A percentile compares a stretch with the other conserved stretches of the same genome.
Conservation (phyloP, 1,140 invertebrate genomes). For the Drosophila subobscura region DNA sequence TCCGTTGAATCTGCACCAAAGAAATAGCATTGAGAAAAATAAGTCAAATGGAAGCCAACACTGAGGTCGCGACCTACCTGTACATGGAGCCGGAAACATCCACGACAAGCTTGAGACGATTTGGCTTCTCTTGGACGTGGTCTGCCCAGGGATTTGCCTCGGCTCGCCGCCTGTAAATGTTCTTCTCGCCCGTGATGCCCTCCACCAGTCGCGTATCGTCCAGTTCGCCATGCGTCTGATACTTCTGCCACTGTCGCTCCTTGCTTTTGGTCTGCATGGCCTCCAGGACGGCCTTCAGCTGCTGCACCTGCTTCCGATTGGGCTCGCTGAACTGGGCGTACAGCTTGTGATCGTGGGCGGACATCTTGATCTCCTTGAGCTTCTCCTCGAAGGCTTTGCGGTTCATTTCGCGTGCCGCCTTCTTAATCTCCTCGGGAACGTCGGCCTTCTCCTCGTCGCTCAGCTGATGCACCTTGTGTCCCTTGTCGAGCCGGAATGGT, state of each 20-base stretch:
- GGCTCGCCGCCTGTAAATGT: conserved; percentile 92
- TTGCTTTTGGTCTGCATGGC: conserved; percentile 95
- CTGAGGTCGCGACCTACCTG: conserved; percentile 84
- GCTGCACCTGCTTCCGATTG: conserved; percentile 90
- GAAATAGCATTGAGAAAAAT: background rate
- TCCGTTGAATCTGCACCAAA: conserved; percentile 90
- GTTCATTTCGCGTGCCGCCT: conserved; percentile 96
- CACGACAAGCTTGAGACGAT: conserved; percentile 93
- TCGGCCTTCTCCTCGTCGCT: conserved; percentile 95
- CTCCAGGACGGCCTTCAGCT: conserved; percentile 87
- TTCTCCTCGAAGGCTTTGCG: conserved; percentile 94
- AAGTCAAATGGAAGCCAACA: background rate
- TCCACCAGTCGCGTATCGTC: conserved; percentile 98
- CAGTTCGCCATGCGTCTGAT: conserved; percentile 96
- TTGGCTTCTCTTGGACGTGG: conserved; percentile 93
- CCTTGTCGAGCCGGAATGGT: conserved; percentile 95
- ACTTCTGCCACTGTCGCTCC: conserved; percentile 95
- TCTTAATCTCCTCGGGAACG: conserved; percentile 94
- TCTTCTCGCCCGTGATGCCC: conserved; percentile 95
- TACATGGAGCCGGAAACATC: conserved; percentile 99
- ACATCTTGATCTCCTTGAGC: conserved; percentile 97
- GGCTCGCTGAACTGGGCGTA: conserved; percentile 93
- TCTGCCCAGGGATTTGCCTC: conserved; percentile 94
- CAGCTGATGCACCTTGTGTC: conserved; percentile 95
- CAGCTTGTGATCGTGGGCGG: conserved; percentile 94